Evolutionary conservation across 2,113 vertebrate genomes (phyloP), one percentile per base, ranked within the genome.

Genomic region (Tiliqua scincoides): DNA sequence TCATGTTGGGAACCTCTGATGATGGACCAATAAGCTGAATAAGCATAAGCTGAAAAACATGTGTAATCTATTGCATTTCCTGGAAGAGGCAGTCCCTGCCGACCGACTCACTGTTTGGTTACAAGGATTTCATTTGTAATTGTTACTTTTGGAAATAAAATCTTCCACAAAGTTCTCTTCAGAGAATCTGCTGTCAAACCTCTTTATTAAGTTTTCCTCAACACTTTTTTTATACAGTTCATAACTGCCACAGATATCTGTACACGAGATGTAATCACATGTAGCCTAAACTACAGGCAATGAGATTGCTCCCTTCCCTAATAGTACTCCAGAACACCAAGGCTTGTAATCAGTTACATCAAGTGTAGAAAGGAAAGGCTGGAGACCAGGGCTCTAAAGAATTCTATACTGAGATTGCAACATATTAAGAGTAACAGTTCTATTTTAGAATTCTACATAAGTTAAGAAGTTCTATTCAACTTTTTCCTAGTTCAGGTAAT

Each of bases 401-500:
- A 35, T 84, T 17, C 74, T 75, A 65, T 32, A 74, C 17, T 83
- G 70, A 84, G 70, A 88, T 74, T 82, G 87, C 74, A 88, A 3
- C 1, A 68, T 73, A 68, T 37, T 48, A 86, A 63, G 18, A 84
- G 11, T 82, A 79, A 2, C 40, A 89, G 57, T 1, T 6, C 79
- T 73, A 3, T 83, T 8, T 70, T 74, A 89, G 77, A 87, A 91
- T 62, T 84, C n/a, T 82, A 0, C 23, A 90, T 48, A 72, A 73
- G 89, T 14, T 8, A 65, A 72, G 89, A 88, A 86, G 21, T 3
- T 90, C 18, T 71, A 87, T 83, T 18, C 87, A 27, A 84, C 84
- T 88, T n/a, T 35, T 30, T 79, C 35, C 85, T 91, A 90, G 25
- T 1, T 3, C 37, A 86, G 21, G 25, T 72, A 93, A 90, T 87